Percentiles rank a stretch among this genome's conserved stretches.
Evolutionary conservation across 2,888 invertebrate species (phyloP).

Genomic region (Phorcus lineatus): DNA sequence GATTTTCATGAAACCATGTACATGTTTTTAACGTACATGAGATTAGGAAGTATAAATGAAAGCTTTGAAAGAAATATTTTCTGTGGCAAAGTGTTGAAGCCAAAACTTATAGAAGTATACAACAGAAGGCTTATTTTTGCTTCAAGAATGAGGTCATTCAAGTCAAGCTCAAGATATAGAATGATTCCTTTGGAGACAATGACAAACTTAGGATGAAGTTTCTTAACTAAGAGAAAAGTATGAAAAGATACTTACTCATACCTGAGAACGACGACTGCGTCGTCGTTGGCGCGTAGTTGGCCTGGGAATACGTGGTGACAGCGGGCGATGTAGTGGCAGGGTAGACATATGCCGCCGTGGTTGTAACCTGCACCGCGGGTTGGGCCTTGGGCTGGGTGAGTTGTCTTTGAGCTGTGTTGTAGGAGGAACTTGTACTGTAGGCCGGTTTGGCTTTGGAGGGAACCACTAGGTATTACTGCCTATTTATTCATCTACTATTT

Average conservation of each 20-base stretch:
- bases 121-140: too few relatives aligned
- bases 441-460: conserved; percentile 65
- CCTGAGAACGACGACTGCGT: conserved; percentile 34
- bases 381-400: conserved; percentile 64
- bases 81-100: too few relatives aligned
- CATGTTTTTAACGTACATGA: too few relatives aligned
- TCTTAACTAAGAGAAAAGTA: too few relatives aligned
- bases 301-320: conserved; percentile 55
- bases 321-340: conserved; percentile 60
- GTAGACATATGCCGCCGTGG: conserved; percentile 68
- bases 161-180: too few relatives aligned
- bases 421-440: conserved; percentile 66
- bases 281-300: conserved; percentile 58
- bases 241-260: background rate
- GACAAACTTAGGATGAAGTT: too few relatives aligned
- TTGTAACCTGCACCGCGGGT: conserved; percentile 62
- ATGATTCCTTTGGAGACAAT: too few relatives aligned
- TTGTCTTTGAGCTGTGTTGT: conserved; percentile 58
- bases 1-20: too few relatives aligned
- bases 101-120: too few relatives aligned
- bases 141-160: too few relatives aligned
- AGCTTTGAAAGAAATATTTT: too few relatives aligned
- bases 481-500: background rate
- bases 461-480: conserved; percentile 5
- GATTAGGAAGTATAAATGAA: too few relatives aligned